These are phyloP conservation scores for Holothuria leucospilota DNA, from an alignment of 53 echinoderm and acorn worm genomes.

Conservation along the genomic window DNA sequence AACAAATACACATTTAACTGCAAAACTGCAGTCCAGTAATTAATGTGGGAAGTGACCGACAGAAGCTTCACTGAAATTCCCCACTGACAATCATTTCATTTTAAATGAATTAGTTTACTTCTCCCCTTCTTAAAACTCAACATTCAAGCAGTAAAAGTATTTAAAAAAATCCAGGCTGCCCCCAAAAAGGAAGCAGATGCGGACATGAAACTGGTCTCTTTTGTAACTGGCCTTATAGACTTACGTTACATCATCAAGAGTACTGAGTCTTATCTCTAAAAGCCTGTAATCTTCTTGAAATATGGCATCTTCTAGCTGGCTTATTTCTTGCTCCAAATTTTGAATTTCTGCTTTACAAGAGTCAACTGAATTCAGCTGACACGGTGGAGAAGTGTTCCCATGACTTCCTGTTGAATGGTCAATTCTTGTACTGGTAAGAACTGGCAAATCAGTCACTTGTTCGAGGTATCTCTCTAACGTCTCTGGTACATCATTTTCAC, in stretches of 20 bases:
- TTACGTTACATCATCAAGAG: slow-evolving; percentile 26
- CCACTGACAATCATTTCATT: too few relatives aligned
- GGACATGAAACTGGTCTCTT: too few relatives aligned
- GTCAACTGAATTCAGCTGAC: not conserved
- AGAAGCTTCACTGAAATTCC: too few relatives aligned
- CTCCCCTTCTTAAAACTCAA: too few relatives aligned
- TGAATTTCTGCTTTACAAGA: slow-evolving; percentile 32
- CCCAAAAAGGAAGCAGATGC: too few relatives aligned
- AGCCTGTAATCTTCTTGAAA: slow-evolving; percentile 28
- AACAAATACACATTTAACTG: too few relatives aligned
- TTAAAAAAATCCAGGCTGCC: too few relatives aligned
- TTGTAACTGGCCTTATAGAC: not conserved
- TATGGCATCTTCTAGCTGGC: slow-evolving; percentile 9
- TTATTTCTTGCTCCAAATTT: slow-evolving; percentile 34
- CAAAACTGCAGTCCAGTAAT: too few relatives aligned
- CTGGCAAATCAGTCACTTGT: slow-evolving; percentile 1
- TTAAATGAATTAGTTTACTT: too few relatives aligned
- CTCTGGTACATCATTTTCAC: slow-evolving; percentile 49
- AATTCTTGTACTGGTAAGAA: slow-evolving; percentile 42
- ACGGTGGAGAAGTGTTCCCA: not conserved
- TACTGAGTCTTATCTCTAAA: slow-evolving; percentile 3
- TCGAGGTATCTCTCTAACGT: slow-evolving; percentile 31
- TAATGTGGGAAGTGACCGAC: too few relatives aligned
- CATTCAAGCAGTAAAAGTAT: too few relatives aligned
- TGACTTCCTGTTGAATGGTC: not conserved